Conservation (phyloP, 2,797 vertebrate species). For the Dermochelys coriacea region DNA sequence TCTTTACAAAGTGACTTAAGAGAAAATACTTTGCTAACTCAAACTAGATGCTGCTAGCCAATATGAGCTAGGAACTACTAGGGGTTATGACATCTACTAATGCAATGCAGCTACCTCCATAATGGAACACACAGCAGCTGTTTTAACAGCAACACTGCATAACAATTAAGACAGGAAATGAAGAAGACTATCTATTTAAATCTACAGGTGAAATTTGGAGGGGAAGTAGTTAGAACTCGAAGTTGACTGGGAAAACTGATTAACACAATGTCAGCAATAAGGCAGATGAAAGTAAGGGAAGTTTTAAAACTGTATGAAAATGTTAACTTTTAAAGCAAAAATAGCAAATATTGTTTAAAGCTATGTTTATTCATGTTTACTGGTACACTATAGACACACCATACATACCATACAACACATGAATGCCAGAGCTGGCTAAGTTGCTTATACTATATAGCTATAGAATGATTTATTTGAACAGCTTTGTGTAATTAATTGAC, state of each 20-base stretch:
- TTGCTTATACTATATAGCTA: conserved; percentile 14
- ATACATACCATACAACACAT: background rate
- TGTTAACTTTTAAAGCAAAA: background rate
- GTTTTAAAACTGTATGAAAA: background rate
- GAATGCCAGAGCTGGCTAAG: background rate
- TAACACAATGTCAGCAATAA: background rate
- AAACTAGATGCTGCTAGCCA: background rate
- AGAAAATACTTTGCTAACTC: fast-evolving
- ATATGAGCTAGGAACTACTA: background rate
- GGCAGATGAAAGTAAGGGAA: background rate
- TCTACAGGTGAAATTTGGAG: background rate
- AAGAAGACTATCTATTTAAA: background rate
- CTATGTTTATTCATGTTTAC: conserved; percentile 20
- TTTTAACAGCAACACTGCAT: fast-evolving
- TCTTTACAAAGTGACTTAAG: background rate
- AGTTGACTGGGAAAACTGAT: background rate
- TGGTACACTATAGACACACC: background rate
- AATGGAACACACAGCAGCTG: background rate
- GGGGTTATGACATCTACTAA: background rate
- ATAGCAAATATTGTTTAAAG: background rate
- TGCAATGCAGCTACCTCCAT: background rate
- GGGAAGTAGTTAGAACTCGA: background rate
- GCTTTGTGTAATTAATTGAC: background rate
- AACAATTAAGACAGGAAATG: background rate
- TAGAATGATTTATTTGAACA: background rate